Conservation (phyloP, 2,888 invertebrate species). For the Sipha maydis region DNA sequence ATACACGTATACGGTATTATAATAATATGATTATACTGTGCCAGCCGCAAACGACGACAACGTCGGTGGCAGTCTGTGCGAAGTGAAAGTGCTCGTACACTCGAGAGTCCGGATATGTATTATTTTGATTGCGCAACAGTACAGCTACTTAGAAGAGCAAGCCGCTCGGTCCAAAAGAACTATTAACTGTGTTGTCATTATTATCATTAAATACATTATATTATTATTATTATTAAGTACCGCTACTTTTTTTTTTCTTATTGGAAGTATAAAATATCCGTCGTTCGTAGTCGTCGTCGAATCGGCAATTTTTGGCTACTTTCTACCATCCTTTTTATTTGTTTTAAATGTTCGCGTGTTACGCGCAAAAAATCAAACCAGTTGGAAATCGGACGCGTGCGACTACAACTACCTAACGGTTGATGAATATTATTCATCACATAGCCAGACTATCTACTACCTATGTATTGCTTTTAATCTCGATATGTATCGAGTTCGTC, state of each 20-base stretch:
- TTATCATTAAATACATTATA: background rate
- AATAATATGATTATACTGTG: conserved; percentile 31
- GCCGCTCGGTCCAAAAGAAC: conserved; percentile 26
- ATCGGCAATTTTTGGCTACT: conserved; percentile 16
- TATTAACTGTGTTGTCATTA: conserved; percentile 16
- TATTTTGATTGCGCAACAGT: conserved; percentile 52
- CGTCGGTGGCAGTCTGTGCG: conserved; percentile 26
- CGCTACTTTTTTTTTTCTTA: background rate
- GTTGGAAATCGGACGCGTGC: conserved; percentile 7
- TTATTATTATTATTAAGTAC: background rate
- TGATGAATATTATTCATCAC: background rate
- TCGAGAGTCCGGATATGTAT: conserved; percentile 58
- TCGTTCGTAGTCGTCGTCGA: background rate
- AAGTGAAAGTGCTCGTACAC: conserved; percentile 52
- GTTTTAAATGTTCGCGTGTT: background rate
- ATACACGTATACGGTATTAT: background rate
- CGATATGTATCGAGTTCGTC: background rate
- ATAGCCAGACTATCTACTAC: no score
- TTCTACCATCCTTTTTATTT: background rate
- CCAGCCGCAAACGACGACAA: background rate
- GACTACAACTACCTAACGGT: background rate
- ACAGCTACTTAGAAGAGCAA: conserved; percentile 2
- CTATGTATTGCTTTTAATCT: background rate
- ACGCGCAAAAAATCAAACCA: background rate
- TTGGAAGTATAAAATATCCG: background rate